Percentiles rank a stretch among this genome's conserved stretches.
Evolutionary conservation across 2,888 invertebrate genomes (phyloP).

Genomic region (Drosophila falleni): DNA sequence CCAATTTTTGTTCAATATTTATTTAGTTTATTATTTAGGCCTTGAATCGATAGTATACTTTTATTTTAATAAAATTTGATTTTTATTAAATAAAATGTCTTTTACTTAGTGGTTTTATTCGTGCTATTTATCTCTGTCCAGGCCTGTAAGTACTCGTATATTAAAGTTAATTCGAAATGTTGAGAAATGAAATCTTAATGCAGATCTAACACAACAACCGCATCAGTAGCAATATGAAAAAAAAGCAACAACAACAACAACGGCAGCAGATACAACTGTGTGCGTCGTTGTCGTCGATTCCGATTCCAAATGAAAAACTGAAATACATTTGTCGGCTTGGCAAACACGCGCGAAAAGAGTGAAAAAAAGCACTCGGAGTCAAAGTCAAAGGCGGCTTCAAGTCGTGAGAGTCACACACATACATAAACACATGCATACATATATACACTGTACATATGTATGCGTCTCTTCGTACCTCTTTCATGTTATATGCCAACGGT

Average conservation of each 20-base stretch:
- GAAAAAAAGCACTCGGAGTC: conserved; percentile 39
- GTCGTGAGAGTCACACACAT: conserved; percentile 42
- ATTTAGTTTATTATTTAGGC: too few species aligned
- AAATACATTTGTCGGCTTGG: conserved; percentile 55
- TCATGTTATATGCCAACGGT: conserved; percentile 14
- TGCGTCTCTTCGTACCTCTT: background rate
- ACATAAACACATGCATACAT: conserved; percentile 30
- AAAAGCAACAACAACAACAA: background rate
- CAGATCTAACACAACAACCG: conserved; percentile 47
- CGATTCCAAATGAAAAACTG: conserved; percentile 43
- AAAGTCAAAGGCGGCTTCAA: conserved; percentile 38
- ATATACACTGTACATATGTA: conserved; percentile 34
- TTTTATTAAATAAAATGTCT: too few species aligned
- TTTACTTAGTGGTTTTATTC: too few species aligned
- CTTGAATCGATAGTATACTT: too few species aligned
- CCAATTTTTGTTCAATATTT: too few species aligned
- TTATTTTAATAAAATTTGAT: too few species aligned
- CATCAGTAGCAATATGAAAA: background rate
- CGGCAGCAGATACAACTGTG: conserved; percentile 13
- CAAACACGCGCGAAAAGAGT: conserved; percentile 39
- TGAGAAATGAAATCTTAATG: conserved; percentile 63
- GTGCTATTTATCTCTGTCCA: too few species aligned
- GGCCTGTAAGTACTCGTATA: background rate
- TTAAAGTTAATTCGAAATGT: conserved; percentile 38
- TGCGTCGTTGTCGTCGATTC: conserved; percentile 18